Conservation (phyloP, 2,113 vertebrate genomes). For the Periophthalmodon schlosseri region DNA sequence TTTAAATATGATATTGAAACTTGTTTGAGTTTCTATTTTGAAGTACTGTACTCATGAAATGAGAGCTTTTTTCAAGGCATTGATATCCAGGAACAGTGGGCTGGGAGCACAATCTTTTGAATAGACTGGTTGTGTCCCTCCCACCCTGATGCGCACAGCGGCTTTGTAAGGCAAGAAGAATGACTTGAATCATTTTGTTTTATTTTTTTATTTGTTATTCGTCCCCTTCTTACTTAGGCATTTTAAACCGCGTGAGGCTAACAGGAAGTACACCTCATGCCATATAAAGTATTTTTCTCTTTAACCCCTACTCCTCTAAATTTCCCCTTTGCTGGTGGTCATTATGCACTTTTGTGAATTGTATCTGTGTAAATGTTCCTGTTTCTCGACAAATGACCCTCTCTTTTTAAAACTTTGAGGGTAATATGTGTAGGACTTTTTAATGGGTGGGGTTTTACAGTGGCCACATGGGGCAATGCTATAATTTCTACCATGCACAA, state of each 20-base stretch:
- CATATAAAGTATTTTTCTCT: conserved; percentile 38
- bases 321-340: conserved; percentile 54
- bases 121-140: conserved; percentile 43
- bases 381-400: conserved; percentile 52
- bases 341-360: conserved; percentile 75
- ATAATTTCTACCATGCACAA: neutral
- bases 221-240: conserved; percentile 43
- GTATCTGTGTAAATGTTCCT: conserved; percentile 65
- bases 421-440: conserved; percentile 64
- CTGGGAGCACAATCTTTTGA: conserved; percentile 53
- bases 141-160: conserved; percentile 67
- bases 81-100: conserved; percentile 69
- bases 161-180: conserved; percentile 70
- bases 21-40: conserved; percentile 68
- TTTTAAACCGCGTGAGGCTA: conserved; percentile 47
- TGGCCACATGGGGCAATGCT: neutral
- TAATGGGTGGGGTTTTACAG: neutral
- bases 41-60: conserved; percentile 83
- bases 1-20: conserved; percentile 65
- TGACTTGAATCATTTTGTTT: conserved; percentile 66
- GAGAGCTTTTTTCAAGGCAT: conserved; percentile 75
- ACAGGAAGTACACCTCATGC: conserved; percentile 51
- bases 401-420: conserved; percentile 40
- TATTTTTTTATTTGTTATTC: conserved; percentile 31
- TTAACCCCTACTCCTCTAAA: conserved; percentile 21